Evolutionary conservation across 2,888 invertebrate species (phyloP), one percentile per base, ranked within the genome.

Genomic region (Oscheius myriophilus): DNA sequence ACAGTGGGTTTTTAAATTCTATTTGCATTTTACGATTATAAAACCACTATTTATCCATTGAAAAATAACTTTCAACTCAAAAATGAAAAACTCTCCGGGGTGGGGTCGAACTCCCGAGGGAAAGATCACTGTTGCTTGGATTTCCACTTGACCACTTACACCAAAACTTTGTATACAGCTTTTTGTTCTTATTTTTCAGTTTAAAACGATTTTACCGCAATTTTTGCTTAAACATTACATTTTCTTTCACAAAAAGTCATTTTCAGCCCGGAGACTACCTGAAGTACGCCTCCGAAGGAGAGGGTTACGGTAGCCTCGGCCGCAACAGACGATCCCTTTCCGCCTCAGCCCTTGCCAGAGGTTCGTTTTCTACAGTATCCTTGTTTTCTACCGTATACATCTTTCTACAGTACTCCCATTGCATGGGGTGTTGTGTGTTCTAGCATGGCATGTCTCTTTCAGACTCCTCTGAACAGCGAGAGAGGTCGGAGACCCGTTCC

Each of bases 251-350:
- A 21, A 12, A 42, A n/a, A 12, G 12, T 2, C 4, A 39, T 1
- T 18, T 58, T 51, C 62, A 79, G 75, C 80, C 80, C 16, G 86
- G 86, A 61, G 86, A 86, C 67, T 86, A 86, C 71, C 62, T 86
- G 68, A 84, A 82, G 59, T 84, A 86, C 67, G 81, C 79, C 46
- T 82, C 83, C 33, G 86, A 86, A 49, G 65, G 66, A 16, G 86
- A 85, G 42, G 82, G 83, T 51, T 84, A 83, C 82, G 81, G 79
- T 67, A 82, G 80, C 33, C 73, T 85, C 42, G 80, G 84, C 39
- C 72, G 84, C 16, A 79, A 77, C 61, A 68, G 84, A 23, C 76
- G 86, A 26, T 82, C 86, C 7, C 73, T 86, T 26, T 86, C 86
- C 7, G 84, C 85, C 7, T 84, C 86, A 3, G 84, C 84, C 21